phyloP scores from a whole-genome alignment of 2,113 vertebrate genomes.

The Xiphophorus couchianus region DNA sequence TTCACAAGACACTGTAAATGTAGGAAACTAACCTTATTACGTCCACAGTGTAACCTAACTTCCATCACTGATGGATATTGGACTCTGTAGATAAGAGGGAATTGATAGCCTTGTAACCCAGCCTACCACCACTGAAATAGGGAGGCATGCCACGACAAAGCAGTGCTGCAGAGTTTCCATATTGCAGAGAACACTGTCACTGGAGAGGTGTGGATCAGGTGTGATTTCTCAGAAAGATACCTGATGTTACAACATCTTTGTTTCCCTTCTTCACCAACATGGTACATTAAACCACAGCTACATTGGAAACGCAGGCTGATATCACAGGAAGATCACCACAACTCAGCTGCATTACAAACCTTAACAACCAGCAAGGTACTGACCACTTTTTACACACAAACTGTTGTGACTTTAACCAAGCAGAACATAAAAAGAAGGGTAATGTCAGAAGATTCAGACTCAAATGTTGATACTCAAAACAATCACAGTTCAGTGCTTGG shows the following conservation, averaged over 20 bases:
- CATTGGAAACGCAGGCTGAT: constrained; percentile 28
- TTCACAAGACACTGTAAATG: background rate
- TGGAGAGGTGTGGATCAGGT: constrained; percentile 12
- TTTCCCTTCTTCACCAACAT: constrained; percentile 10
- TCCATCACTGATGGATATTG: constrained; percentile 33
- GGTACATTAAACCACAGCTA: constrained; percentile 17
- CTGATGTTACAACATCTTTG: constrained; percentile 15
- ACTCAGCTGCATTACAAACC: constrained; percentile 33
- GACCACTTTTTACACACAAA: constrained; percentile 7
- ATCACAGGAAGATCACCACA: constrained; percentile 22
- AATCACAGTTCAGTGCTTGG: constrained; percentile 3
- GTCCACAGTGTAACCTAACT: constrained; percentile 9
- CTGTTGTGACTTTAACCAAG: constrained; percentile 1
- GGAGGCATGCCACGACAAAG: constrained; percentile 13
- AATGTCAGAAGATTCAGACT: constrained; percentile 2
- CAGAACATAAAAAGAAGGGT: background rate
- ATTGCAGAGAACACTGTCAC: constrained; percentile 30
- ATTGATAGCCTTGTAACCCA: constrained; percentile 1
- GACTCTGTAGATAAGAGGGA: constrained; percentile 21
- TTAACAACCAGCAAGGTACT: constrained; percentile 48
- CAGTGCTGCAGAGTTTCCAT: background rate
- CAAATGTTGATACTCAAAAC: constrained; percentile 45
- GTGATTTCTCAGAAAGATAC: constrained; percentile 26
- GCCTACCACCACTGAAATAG: background rate
- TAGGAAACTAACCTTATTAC: background rate